A percentile compares a stretch with the other conserved stretches of the same genome.
These are phyloP conservation scores for Azemiops feae DNA, from an alignment of 2,113 vertebrate genomes.

Conservation along the genomic window DNA sequence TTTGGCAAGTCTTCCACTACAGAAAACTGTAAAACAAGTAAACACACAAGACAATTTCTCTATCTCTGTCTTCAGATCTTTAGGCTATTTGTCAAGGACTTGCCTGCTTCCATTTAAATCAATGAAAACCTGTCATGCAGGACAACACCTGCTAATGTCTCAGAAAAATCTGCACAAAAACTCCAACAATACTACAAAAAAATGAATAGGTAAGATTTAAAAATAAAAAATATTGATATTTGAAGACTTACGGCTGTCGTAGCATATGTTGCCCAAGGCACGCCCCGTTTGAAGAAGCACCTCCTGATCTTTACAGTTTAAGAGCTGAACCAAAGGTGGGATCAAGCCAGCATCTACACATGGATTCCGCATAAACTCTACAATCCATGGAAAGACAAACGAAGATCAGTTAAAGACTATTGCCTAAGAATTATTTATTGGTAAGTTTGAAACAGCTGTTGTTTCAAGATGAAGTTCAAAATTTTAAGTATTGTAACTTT, in stretches of 20 bases:
- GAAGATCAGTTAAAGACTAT: slow-evolving; percentile 16
- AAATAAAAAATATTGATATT: background rate
- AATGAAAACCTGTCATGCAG: background rate
- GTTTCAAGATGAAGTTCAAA: background rate
- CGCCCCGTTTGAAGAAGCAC: slow-evolving; percentile 95
- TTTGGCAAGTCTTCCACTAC: background rate
- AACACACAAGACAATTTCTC: background rate
- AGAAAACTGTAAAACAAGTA: background rate
- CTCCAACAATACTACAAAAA: slow-evolving; percentile 5
- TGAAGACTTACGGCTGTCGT: slow-evolving; percentile 96
- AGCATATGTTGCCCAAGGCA: slow-evolving; percentile 98
- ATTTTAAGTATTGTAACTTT: background rate
- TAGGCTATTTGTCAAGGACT: background rate
- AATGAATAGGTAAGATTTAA: background rate
- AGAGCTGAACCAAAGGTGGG: slow-evolving; percentile 89
- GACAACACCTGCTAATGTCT: slow-evolving; percentile 2
- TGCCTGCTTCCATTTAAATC: background rate
- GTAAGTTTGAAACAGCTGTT: background rate
- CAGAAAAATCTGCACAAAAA: background rate
- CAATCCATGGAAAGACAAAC: slow-evolving; percentile 38
- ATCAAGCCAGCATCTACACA: slow-evolving; percentile 95
- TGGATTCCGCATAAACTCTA: slow-evolving; percentile 93
- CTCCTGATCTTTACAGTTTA: slow-evolving; percentile 92
- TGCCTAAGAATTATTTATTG: background rate
- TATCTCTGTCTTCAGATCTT: background rate